Conservation (phyloP, 2,113 vertebrate species). For the Empidonax traillii region DNA sequence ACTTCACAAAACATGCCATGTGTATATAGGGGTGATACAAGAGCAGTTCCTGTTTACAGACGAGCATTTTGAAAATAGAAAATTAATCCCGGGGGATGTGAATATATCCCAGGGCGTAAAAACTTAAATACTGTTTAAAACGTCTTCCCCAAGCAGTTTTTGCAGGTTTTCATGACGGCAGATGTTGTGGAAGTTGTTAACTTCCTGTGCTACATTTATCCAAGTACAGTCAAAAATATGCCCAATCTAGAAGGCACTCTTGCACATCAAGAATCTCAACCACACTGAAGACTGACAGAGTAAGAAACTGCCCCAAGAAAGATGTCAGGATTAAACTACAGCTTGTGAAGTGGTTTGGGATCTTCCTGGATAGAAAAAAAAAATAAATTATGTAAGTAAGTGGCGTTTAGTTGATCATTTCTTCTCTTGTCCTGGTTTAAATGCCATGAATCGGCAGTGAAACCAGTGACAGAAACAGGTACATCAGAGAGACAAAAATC, state of each 20-base stretch:
- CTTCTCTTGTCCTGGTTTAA: not conserved
- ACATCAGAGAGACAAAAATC: not conserved
- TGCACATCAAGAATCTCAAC: not conserved
- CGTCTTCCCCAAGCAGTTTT: not conserved
- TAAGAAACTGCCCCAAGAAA: not conserved
- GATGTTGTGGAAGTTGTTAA: not conserved
- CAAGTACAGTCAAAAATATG: not conserved
- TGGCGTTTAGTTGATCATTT: not conserved
- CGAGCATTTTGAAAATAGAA: not conserved
- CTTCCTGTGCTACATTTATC: not conserved
- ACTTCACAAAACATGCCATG: not conserved
- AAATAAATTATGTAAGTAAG: accelerated
- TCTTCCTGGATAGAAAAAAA: not conserved
- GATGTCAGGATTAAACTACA: not conserved
- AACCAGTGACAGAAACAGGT: not conserved
- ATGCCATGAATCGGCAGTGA: not conserved
- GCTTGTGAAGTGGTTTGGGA: not conserved
- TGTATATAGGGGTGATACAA: not conserved
- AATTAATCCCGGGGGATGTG: not conserved
- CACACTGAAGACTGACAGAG: not conserved
- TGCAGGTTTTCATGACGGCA: not conserved
- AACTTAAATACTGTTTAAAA: not conserved
- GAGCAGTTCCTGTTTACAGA: not conserved
- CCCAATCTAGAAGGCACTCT: not conserved
- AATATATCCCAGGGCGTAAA: not conserved